Evolutionary conservation across 2,113 vertebrate genomes (phyloP).

Genomic region (Gavia stellata): DNA sequence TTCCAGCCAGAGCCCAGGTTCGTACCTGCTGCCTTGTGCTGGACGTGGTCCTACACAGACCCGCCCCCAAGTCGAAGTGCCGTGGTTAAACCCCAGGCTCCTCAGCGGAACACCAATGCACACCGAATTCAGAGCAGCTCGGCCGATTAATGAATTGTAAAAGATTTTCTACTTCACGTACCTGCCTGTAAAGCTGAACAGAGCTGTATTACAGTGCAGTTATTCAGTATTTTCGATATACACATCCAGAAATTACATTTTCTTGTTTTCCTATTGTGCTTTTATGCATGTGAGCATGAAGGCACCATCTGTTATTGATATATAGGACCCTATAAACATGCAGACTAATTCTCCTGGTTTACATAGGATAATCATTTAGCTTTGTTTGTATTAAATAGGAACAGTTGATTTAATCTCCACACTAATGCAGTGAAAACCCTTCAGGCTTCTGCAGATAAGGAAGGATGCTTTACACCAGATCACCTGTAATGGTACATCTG

Average conservation of each 20-base stretch:
- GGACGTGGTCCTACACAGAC: background rate
- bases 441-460: background rate
- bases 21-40: background rate
- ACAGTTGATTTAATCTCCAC: background rate
- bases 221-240: background rate
- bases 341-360: background rate
- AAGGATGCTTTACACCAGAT: background rate
- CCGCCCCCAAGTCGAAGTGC: rapidly evolving
- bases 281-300: background rate
- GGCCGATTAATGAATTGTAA: background rate
- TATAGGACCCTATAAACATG: background rate
- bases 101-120: background rate
- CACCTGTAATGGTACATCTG: background rate
- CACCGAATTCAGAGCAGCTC: background rate
- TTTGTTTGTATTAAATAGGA: background rate
- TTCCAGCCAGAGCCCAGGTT: background rate
- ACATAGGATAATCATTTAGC: background rate
- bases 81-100: background rate
- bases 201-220: background rate
- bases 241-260: background rate
- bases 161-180: background rate
- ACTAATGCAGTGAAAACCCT: background rate
- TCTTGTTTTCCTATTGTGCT: background rate
- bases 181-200: background rate
- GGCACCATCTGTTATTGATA: background rate